A percentile compares a stretch with the other conserved stretches of the same genome.
Conservation (phyloP, 1,140 invertebrate species). For the Sipha flava region DNA sequence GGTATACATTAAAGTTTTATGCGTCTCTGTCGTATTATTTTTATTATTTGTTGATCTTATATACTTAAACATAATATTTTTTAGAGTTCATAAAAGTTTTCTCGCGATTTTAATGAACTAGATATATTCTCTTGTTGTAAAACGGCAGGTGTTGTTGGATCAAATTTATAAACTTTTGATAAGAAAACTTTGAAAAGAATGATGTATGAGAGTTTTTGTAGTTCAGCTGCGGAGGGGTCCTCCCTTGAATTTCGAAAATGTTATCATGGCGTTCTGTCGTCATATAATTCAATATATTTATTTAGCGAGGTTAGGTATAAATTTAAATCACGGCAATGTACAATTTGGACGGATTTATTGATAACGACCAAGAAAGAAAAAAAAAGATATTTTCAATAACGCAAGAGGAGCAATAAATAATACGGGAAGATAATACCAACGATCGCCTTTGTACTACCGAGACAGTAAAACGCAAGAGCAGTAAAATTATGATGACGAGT, state of each 20-base stretch:
- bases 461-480: too few species aligned
- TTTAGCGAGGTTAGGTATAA: not conserved
- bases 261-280: not conserved
- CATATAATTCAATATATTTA: not conserved
- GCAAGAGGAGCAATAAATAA: not conserved
- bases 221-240: not conserved
- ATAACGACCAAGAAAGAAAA: not conserved
- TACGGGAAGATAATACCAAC: not conserved
- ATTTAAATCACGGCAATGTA: not conserved
- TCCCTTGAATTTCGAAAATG: not conserved
- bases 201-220: not conserved
- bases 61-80: not conserved
- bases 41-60: not conserved
- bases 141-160: not conserved
- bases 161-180: constrained; percentile 21
- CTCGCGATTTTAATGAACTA: not conserved
- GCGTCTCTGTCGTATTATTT: not conserved
- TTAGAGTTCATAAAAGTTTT: not conserved
- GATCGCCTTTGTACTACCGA: too few species aligned
- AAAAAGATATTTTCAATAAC: not conserved
- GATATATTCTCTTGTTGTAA: not conserved
- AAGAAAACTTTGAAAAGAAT: constrained; percentile 17
- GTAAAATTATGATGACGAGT: too few species aligned
- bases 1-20: too few species aligned
- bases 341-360: not conserved